Base-by-base conservation (phyloP, 1,140 invertebrate genomes). In the Drosophila athabasca region DNA sequence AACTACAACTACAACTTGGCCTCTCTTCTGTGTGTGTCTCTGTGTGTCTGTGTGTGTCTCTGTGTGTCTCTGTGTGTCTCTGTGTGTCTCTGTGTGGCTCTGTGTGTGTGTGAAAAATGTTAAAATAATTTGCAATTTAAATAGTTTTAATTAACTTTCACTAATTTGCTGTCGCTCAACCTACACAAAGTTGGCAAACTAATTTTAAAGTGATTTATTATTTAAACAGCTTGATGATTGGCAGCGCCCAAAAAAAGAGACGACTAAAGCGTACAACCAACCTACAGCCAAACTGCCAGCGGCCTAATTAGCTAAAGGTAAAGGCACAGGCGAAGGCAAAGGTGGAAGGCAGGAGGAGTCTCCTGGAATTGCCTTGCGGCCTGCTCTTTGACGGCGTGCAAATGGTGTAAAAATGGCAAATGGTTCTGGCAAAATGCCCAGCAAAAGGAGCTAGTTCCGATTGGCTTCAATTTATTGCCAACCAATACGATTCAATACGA, bases 161-260 rank as follows among this genome's bases (percentile, higher is more conserved):
- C 84, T 83, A 88, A 89, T 89, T 88, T 88, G 83, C 67, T 73
- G 82, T 62, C 69, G 82, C 83, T 79, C 79, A 88, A 79, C 62
- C 88, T 61, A 55, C 57, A n/a, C 83, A 83, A 83, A 88, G 67
- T 87, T 88, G 84, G 83, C 83, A 88, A 88, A 88, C 83, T 88
- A 88, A 88, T 88, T 88, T 88, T 88, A 88, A 88, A 88, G 79
- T 83, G 83, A 88, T 88, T 88, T 88, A 88, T 88, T 88, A 88
- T 88, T 88, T 88, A 87, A 87, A 88, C 79, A 77, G 76, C 64
- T 76, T 84, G 71, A 66, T 88, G 83, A 87, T 87, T 88, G 82
- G 60, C 82, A 87, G 51, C 50, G 61, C 69, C 65, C 57, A 62
- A 72, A 73, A 73, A 73, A 48, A 62, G 11, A 29, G 11, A 65